Evolutionary conservation across 2,797 vertebrate genomes (phyloP).

Genomic region (Molossus alvarezi): DNA sequence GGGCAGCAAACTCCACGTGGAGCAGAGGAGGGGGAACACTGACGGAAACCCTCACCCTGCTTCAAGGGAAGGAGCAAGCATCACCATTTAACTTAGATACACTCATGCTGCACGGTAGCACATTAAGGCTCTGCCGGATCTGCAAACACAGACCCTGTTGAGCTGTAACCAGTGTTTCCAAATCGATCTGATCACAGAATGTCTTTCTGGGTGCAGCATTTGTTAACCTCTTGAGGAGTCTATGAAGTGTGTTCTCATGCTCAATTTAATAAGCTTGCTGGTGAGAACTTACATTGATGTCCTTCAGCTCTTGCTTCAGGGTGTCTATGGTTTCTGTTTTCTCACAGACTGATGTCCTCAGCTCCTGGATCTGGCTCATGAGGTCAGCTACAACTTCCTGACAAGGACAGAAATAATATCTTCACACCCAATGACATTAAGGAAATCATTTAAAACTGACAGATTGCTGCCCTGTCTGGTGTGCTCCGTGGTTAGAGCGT

Average conservation of each 20-base stretch:
- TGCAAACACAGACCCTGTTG: background rate
- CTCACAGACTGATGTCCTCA: conserved; percentile 92
- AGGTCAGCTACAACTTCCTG: conserved; percentile 95
- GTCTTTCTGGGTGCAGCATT: background rate
- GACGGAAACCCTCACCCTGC: background rate
- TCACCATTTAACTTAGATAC: background rate
- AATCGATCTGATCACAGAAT: background rate
- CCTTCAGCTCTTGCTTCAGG: conserved; percentile 93
- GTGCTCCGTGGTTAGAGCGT: too few species aligned
- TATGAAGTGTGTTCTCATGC: background rate
- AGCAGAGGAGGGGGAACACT: background rate
- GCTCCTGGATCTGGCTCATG: conserved; percentile 95
- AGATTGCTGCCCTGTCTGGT: background rate
- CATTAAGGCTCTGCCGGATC: background rate
- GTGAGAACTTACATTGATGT: conserved; percentile 93
- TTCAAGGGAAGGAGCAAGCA: background rate
- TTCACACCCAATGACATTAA: conserved; percentile 20
- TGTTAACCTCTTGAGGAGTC: background rate
- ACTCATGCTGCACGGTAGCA: rapidly evolving
- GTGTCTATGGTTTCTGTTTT: conserved; percentile 93
- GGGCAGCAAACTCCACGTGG: background rate
- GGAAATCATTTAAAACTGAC: conserved; percentile 16
- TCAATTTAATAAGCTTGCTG: conserved; percentile 35
- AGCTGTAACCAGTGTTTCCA: background rate
- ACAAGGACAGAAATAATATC: conserved; percentile 76